These are phyloP conservation scores for Galago senegalensis DNA, from an alignment of 2,797 vertebrate genomes.

Conservation along the genomic window DNA sequence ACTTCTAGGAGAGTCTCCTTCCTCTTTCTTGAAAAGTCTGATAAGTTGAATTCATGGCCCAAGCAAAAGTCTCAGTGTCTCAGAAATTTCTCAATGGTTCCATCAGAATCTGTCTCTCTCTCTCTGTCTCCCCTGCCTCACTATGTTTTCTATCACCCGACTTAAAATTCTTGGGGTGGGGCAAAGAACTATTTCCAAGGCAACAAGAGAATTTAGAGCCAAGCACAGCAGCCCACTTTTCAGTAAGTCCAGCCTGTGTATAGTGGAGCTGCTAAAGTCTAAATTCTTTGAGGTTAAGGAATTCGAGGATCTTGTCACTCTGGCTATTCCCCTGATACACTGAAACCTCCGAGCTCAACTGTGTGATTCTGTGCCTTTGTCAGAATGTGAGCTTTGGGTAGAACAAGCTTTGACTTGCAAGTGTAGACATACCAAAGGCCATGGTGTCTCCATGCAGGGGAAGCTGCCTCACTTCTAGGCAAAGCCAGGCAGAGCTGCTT, in stretches of 20 bases:
- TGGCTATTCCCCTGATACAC: too few species aligned
- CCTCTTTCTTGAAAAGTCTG: neutral
- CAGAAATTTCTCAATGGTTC: neutral
- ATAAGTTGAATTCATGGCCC: neutral
- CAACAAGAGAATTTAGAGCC: neutral
- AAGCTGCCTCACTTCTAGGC: neutral
- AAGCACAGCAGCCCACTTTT: neutral
- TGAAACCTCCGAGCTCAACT: neutral
- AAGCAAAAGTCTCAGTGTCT: neutral
- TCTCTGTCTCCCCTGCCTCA: neutral
- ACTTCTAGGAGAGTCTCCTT: neutral
- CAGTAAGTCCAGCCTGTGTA: neutral
- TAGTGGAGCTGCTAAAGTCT: neutral
- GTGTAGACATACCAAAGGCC: neutral
- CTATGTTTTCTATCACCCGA: neutral
- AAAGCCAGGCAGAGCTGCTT: neutral
- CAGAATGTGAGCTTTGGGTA: neutral
- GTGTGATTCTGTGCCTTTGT: neutral
- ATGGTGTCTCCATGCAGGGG: fast-evolving
- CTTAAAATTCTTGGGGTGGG: neutral
- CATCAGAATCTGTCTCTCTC: neutral
- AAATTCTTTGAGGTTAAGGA: constrained; percentile 3
- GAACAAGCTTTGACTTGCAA: neutral
- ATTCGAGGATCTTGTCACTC: neutral
- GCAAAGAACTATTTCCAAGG: neutral